Percentiles rank a stretch among this genome's conserved stretches.
phyloP scores from a whole-genome alignment of 2,113 vertebrate species.

The Balaenoptera acutorostrata region DNA sequence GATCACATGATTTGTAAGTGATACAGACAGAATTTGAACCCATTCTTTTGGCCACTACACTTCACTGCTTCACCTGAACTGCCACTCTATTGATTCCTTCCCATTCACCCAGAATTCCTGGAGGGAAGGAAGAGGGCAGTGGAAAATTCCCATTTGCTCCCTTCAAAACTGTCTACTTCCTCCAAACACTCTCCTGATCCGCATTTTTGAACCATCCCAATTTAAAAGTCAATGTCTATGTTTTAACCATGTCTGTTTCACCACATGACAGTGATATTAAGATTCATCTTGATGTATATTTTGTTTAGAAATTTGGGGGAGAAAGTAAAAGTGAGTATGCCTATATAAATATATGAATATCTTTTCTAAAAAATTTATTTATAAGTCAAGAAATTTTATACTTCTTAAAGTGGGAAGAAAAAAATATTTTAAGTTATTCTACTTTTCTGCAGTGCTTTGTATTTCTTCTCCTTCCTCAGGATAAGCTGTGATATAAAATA shows the following conservation, averaged over 20 bases:
- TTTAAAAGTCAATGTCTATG: background rate
- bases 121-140: background rate
- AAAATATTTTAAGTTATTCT: background rate
- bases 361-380: constrained; percentile 25
- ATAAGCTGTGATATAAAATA: background rate
- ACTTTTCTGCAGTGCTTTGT: background rate
- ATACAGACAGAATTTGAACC: background rate
- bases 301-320: constrained; percentile 23
- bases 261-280: background rate
- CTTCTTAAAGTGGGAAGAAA: constrained; percentile 1
- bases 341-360: background rate
- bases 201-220: background rate
- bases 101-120: background rate
- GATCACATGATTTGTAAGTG: background rate
- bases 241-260: background rate
- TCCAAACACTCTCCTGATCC: background rate
- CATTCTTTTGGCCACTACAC: background rate
- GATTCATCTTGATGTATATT: background rate
- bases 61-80: background rate
- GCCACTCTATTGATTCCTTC: background rate
- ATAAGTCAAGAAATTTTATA: constrained; percentile 10
- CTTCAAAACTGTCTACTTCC: background rate
- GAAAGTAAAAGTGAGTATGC: background rate
- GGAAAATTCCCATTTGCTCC: background rate
- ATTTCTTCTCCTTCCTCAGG: background rate